Evolutionary conservation across 2,797 vertebrate genomes (phyloP), one percentile per base, ranked within the genome.

Genomic region (Arremon aurantiirostris): DNA sequence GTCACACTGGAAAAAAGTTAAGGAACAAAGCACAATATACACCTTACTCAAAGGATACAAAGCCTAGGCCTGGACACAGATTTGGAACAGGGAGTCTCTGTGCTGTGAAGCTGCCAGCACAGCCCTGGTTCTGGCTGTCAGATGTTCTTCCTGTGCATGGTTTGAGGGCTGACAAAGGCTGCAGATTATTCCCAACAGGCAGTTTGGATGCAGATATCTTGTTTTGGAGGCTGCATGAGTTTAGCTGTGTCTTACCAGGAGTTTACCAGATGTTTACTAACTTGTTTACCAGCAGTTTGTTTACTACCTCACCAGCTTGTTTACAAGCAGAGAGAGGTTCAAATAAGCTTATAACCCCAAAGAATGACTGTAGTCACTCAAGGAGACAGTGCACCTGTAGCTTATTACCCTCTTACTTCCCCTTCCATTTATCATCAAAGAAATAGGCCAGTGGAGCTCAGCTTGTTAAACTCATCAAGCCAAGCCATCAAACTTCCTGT

Each of bases 141-240:
- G n/a, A 49, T 0, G 0, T 32, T 84, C 44, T n/a, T 47, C 20
- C 32, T 30, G 7, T 3, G 1, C 12, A 3, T 26, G 30, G 15
- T 64, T 13, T 83, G 16, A 17, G 35, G 18, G 8, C 6, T 56
- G n/a, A 66, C 41, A 77, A 56, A 73, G 24, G 52, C 34, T 72
- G 72, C 20, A 34, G 28, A 14, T 37, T 7, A 10, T 34, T 84
- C 39, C 50, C 16, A 59, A 9, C 0, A 50, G 11, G 39, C 55
- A 90, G 22, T 34, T 26, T 79, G 50, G 66, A 71, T 83, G 39
- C 28, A 75, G 26, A 24, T 23, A 39, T 7, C 26, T 77, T 66
- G 13, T 35, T 92, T 18, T 44, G 50, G 59, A 76, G 35, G n/a
- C 20, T 81, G 32, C 0, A 0, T 4, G 30, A 27, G 15, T 72